Evolutionary conservation across 2,888 invertebrate species (phyloP).

Genomic region (Seladonia tumulorum): DNA sequence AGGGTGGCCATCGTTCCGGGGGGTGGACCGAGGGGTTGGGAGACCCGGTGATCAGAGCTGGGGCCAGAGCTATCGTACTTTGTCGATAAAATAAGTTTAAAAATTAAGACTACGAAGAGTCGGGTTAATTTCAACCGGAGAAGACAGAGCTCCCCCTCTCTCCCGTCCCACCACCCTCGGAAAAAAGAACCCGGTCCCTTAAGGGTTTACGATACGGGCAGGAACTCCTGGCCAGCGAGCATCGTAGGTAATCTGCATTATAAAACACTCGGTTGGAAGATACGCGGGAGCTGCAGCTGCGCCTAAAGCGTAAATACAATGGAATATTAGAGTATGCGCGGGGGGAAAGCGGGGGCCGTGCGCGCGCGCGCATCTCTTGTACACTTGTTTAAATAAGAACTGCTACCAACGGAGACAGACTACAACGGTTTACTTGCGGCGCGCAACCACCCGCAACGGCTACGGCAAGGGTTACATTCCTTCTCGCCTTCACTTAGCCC

Average conservation of each 20-base stretch:
- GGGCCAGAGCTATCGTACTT: conserved; percentile 27
- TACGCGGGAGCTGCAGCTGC: conserved; percentile 60
- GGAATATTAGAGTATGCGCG: conserved; percentile 14
- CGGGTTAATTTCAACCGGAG: conserved; percentile 61
- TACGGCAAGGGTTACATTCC: conserved; percentile 41
- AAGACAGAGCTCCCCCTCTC: background rate
- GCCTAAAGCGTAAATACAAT: conserved; percentile 59
- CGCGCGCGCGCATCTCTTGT: background rate
- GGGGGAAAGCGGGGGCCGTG: background rate
- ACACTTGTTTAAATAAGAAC: conserved; percentile 31
- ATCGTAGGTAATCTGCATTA: conserved; percentile 64
- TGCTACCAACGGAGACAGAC: background rate
- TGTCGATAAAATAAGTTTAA: conserved; percentile 73
- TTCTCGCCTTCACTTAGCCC: conserved; percentile 19
- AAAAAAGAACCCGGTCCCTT: background rate
- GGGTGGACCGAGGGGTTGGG: conserved; percentile 7
- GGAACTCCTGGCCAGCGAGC: background rate
- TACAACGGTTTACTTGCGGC: conserved; percentile 10
- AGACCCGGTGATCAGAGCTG: conserved; percentile 18
- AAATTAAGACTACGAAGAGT: conserved; percentile 54
- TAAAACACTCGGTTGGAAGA: conserved; percentile 64
- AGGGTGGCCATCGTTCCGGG: conserved; percentile 5
- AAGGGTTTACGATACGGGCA: conserved; percentile 27
- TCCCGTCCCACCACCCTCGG: background rate
- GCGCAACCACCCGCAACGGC: background rate